A percentile compares a stretch with the other conserved stretches of the same genome.
These are phyloP conservation scores for Ellobius talpinus DNA, from an alignment of 2,113 vertebrate genomes.

Conservation along the genomic window DNA sequence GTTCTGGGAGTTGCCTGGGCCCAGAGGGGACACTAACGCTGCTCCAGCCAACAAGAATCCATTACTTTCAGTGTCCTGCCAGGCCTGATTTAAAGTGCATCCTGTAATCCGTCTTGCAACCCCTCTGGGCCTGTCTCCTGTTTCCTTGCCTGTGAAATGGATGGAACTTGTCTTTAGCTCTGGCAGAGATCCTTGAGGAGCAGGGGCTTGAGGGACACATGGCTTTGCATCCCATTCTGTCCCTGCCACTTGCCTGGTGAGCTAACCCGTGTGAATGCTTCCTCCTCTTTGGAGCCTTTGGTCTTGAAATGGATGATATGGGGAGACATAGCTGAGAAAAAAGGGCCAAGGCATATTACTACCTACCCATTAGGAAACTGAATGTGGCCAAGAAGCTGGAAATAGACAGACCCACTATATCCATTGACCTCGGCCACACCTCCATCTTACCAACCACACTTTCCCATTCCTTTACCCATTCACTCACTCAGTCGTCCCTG, in stretches of 20 bases:
- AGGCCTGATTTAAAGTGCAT: conserved; percentile 76
- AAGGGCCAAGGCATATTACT: background rate
- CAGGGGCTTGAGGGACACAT: conserved; percentile 36
- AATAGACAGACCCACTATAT: background rate
- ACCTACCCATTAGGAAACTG: background rate
- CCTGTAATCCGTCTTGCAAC: conserved; percentile 70
- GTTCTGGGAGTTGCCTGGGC: conserved; percentile 6
- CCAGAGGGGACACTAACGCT: conserved; percentile 21
- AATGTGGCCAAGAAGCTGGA: conserved; percentile 16
- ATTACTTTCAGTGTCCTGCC: conserved; percentile 73
- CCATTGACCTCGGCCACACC: conserved; percentile 26
- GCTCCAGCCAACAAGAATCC: conserved; percentile 72
- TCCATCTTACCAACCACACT: background rate
- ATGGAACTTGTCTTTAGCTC: conserved; percentile 71
- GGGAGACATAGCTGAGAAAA: background rate
- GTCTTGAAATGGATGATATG: background rate
- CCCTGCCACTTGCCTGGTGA: conserved; percentile 54
- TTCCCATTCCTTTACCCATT: conserved; percentile 40
- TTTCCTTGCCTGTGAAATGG: conserved; percentile 75
- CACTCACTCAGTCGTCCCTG: conserved; percentile 41
- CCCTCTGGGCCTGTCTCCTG: conserved; percentile 76
- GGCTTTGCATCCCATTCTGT: conserved; percentile 36
- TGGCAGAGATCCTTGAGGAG: conserved; percentile 55
- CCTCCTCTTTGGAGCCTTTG: conserved; percentile 11
- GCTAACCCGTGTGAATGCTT: conserved; percentile 55